Conservation (phyloP, 2,113 vertebrate genomes). For the Rhea pennata region DNA sequence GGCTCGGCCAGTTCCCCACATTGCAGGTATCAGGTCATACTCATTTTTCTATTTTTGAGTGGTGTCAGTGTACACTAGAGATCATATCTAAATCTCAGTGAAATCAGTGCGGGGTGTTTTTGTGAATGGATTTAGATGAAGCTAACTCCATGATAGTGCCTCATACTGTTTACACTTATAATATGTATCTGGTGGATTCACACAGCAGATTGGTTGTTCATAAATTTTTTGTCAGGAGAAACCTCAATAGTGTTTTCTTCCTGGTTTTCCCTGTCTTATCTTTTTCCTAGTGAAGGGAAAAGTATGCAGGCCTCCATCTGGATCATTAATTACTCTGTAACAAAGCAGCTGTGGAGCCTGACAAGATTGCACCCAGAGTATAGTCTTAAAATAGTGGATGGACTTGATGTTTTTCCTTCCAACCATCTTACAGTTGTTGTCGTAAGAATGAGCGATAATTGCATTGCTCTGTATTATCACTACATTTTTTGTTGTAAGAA, state of each 20-base stretch:
- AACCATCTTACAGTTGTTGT: not conserved
- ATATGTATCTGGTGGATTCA: not conserved
- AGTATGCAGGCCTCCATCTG: not conserved
- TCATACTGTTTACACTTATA: not conserved
- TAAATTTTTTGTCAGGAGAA: not conserved
- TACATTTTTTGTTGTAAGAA: not conserved
- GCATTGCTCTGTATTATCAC: not conserved
- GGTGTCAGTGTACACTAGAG: not conserved
- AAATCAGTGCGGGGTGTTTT: not conserved
- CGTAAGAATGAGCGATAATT: not conserved
- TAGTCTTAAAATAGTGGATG: not conserved
- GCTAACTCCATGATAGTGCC: not conserved
- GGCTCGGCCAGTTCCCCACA: not conserved
- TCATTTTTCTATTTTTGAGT: not conserved
- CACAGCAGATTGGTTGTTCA: accelerated
- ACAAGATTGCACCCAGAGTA: not conserved
- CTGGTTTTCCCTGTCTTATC: not conserved
- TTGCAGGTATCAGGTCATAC: not conserved
- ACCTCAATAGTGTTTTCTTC: not conserved
- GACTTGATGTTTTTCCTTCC: not conserved
- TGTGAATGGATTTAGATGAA: not conserved
- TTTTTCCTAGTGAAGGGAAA: not conserved
- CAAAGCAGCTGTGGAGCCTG: slow-evolving; percentile 1
- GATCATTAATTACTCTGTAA: not conserved
- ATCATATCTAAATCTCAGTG: not conserved